Evolutionary conservation across 2,888 invertebrate genomes (phyloP), one percentile per base, ranked within the genome.

Genomic region (Ormia ochracea): DNA sequence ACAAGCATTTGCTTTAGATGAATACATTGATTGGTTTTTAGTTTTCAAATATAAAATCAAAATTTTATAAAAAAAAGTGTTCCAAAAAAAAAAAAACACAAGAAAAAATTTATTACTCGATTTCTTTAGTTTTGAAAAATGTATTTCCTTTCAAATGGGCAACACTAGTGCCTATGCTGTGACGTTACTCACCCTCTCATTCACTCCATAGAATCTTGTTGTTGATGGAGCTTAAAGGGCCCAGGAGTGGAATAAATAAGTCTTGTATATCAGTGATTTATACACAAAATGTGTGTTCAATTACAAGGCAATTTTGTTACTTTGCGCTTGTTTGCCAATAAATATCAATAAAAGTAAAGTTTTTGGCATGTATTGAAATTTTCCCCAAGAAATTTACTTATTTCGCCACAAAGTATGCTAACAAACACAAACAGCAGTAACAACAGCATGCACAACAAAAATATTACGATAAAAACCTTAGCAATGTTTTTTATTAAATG

Each of bases 291-390:
- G 28, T 75, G 23, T 66, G 58, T 66, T 50, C 26, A 58, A 65
- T 74, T 38, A 58, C 28, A n/a, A 56, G 21, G 10, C 26, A 59
- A 52, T 59, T 66, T 66, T 65, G 65, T 54, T 73, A 19, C 12
- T 41, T 28, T 59, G 9, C 43, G 23, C 17, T 52, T 23, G 9
- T 45, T 61, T 21, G 50, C 65, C 74, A 79, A 79, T 79, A 79
- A 70, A 79, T 79, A 79, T 79, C 74, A 74, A 75, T 79, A 75
- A 79, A 79, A 74, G 28, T 66, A 52, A 66, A 75, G 52, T 75
- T 66, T 58, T 58, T 68, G 75, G 66, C 75, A 75, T 75, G 43
- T 75, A 75, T 68, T 75, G 63, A 59, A 75, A 68, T 75, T 68
- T 59, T 66, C 48, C 38, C 28, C 56, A 4, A 48, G 56, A 54